Percentiles rank a stretch among this genome's conserved stretches.
These are phyloP conservation scores for Phrynocephalus vlangalii DNA, from an alignment of 2,797 vertebrate species.

Conservation along the genomic window DNA sequence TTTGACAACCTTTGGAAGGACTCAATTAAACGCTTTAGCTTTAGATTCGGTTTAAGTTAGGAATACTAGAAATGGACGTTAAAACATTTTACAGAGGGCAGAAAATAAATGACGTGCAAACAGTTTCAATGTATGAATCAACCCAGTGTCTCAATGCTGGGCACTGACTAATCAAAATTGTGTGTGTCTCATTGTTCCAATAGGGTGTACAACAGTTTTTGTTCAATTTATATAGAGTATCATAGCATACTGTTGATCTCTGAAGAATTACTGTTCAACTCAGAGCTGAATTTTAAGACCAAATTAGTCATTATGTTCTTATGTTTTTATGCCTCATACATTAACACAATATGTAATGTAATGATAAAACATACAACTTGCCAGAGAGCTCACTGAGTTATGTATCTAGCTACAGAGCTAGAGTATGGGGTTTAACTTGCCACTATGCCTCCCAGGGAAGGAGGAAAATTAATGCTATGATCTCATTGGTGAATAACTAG, in stretches of 20 bases:
- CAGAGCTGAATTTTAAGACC: not conserved
- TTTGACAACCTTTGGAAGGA: not conserved
- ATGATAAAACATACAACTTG: not conserved
- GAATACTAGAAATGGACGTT: not conserved
- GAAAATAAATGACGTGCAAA: conserved; percentile 4
- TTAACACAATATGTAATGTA: not conserved
- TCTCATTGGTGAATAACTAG: too few relatives aligned
- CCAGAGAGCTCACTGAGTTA: not conserved
- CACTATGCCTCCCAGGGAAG: too few relatives aligned
- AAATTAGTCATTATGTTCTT: not conserved
- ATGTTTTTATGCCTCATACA: too few relatives aligned
- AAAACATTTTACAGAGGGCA: not conserved
- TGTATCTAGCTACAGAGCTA: too few relatives aligned
- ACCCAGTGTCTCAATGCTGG: conserved; percentile 5
- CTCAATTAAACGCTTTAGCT: not conserved
- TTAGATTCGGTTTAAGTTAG: not conserved
- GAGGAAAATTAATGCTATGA: too few relatives aligned
- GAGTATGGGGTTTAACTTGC: too few relatives aligned
- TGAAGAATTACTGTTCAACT: conserved; percentile 16
- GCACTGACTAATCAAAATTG: conserved; percentile 13
- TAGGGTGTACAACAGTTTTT: not conserved
- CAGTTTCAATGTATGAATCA: conserved; percentile 5
- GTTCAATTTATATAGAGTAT: not conserved
- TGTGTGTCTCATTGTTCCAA: not conserved
- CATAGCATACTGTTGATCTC: not conserved